Evolutionary conservation across 2,888 invertebrate species (phyloP), one percentile per base, ranked within the genome.

Genomic region (Drosophila parthenogenetica): DNA sequence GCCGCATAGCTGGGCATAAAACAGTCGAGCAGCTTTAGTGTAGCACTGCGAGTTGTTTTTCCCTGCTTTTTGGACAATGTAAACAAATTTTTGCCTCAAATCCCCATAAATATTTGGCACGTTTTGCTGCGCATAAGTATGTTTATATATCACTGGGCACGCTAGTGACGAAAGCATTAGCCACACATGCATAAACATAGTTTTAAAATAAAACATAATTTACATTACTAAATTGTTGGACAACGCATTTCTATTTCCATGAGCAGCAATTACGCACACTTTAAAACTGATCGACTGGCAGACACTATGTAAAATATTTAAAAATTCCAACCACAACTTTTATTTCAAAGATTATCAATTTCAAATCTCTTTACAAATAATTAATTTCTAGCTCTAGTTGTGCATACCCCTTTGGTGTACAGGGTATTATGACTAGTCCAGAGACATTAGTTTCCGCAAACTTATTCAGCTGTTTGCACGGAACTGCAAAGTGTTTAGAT

Each of bases 201-300:
- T n/a, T 42, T 40, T 51, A 59, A 43, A 60, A 19, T 42, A 57
- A 37, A 57, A 64, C 49, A 61, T 10, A 58, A 40, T 62, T 40
- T 42, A 58, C 55, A 65, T 29, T 43, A 49, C 37, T 58, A 39
- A 22, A 35, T 13, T 46, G 35, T 35, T 49, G 42, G 78, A 63
- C 73, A 17, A 75, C 69, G 58, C 69, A 59, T 50, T 77, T 46
- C 59, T 57, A 72, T 63, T 74, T 74, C 62, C 77, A 74, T 58
- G 65, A 58, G 8, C 55, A 53, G n/a, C 25, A 51, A 51, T 77
- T 74, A 77, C 73, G 62, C 40, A 50, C 8, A 2, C 8, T 29
- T 8, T 2, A 1, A 29, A 29, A 8, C 29, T 19, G 43, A 19
- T 43, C 5, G 54, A 43, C 43, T 32, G 32, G 3, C 13, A 35